phyloP scores from a whole-genome alignment of 2,797 vertebrate species.

The Sphenopsis melanotis region DNA sequence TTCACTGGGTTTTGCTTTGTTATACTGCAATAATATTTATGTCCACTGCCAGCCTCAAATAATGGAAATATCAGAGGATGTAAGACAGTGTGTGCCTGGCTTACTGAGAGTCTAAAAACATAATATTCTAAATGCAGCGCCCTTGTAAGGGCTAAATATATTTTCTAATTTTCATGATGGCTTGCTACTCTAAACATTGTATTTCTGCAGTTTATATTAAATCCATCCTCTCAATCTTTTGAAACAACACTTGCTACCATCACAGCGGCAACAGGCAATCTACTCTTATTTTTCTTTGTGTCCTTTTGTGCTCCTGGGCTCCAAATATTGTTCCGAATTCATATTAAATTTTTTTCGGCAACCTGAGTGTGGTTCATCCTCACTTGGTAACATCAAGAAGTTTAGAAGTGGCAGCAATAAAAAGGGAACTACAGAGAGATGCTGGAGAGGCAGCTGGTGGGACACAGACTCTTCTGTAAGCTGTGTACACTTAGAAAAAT shows the following conservation, averaged over 20 bases:
- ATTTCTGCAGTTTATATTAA: slow-evolving; percentile 48
- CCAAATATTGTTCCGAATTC: slow-evolving; percentile 36
- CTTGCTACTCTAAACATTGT: slow-evolving; percentile 42
- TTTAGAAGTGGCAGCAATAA: slow-evolving; percentile 29
- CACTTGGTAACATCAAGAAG: slow-evolving; percentile 14
- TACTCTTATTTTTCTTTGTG: neutral
- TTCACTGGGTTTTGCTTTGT: slow-evolving; percentile 32
- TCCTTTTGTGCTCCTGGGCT: neutral
- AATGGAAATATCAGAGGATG: slow-evolving; percentile 49
- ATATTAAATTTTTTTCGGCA: slow-evolving; percentile 23
- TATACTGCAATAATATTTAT: slow-evolving; percentile 51
- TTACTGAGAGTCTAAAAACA: slow-evolving; percentile 35
- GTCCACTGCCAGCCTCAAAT: neutral
- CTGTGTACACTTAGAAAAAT: neutral
- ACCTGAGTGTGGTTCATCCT: slow-evolving; percentile 1
- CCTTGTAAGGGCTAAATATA: slow-evolving; percentile 50
- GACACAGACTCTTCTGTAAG: neutral
- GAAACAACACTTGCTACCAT: slow-evolving; percentile 43
- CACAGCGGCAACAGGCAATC: slow-evolving; percentile 41
- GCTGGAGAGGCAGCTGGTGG: neutral
- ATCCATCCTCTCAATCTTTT: slow-evolving; percentile 10
- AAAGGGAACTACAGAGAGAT: neutral
- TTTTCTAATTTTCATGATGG: slow-evolving; percentile 60
- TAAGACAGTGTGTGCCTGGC: slow-evolving; percentile 1
- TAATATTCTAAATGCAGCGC: slow-evolving; percentile 23